Conservation (phyloP, 1,140 invertebrate species). For the Zaprionus capensis region DNA sequence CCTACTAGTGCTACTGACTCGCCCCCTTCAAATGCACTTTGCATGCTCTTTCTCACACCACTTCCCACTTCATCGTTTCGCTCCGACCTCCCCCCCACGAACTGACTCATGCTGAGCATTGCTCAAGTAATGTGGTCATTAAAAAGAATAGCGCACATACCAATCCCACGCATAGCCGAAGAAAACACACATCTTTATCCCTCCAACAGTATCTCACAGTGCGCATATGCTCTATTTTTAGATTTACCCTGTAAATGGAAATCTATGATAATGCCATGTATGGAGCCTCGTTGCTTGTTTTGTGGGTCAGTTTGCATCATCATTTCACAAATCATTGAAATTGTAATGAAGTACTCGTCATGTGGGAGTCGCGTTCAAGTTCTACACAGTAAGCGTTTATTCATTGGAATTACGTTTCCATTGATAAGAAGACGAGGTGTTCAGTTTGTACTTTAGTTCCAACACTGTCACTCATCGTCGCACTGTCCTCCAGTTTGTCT, state of each 20-base stretch:
- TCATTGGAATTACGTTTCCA: slow-evolving; percentile 41
- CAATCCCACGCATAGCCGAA: slow-evolving; percentile 64
- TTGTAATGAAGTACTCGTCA: slow-evolving; percentile 16
- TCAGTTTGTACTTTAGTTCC: neutral
- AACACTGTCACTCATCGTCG: neutral
- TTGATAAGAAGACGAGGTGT: slow-evolving; percentile 43
- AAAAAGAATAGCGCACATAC: slow-evolving; percentile 64
- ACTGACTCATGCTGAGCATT: slow-evolving; percentile 54
- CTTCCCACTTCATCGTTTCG: neutral
- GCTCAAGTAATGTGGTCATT: slow-evolving; percentile 36
- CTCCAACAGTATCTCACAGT: neutral
- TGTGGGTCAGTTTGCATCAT: slow-evolving; percentile 35
- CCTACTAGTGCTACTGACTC: neutral
- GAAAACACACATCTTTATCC: slow-evolving; percentile 27
- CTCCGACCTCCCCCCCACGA: slow-evolving; percentile 28
- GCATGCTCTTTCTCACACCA: slow-evolving; percentile 29
- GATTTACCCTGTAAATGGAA: slow-evolving; percentile 9
- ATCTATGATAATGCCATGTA: slow-evolving; percentile 22
- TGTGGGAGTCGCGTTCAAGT: slow-evolving; percentile 25
- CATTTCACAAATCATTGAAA: slow-evolving; percentile 57
- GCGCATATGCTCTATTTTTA: slow-evolving; percentile 36
- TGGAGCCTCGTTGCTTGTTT: slow-evolving; percentile 16
- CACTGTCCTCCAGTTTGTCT: slow-evolving; percentile 25
- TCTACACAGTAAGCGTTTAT: slow-evolving; percentile 43
- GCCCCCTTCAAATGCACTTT: slow-evolving; percentile 8